These are phyloP conservation scores for Raja brachyura DNA, from an alignment of 2,113 vertebrate genomes.

Conservation along the genomic window DNA sequence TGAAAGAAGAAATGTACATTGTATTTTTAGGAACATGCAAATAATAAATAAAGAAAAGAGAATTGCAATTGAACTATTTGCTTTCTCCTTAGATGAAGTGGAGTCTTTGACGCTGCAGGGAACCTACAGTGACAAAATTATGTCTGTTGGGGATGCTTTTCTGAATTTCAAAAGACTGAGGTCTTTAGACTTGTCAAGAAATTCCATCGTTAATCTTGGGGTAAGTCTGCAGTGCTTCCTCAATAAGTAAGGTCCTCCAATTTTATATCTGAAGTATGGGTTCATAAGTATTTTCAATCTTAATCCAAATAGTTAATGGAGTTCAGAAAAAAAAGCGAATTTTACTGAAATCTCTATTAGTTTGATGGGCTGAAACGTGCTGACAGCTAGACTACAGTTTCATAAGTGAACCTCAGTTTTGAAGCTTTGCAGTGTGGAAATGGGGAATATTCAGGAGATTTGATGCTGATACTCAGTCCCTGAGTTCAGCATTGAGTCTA, in stretches of 20 bases:
- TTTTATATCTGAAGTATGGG: background rate
- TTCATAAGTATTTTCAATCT: background rate
- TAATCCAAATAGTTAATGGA: background rate
- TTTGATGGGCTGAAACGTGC: background rate
- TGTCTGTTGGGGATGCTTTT: conserved; percentile 53
- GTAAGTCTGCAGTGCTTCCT: conserved; percentile 43
- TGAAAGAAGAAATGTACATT: background rate
- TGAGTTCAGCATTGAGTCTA: too few species aligned
- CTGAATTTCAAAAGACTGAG: conserved; percentile 53
- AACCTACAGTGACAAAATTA: conserved; percentile 54
- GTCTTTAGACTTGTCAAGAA: conserved; percentile 56
- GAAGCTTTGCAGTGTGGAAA: too few species aligned
- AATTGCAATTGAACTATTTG: background rate
- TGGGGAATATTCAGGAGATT: too few species aligned
- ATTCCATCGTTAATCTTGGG: conserved; percentile 52
- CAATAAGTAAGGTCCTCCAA: background rate
- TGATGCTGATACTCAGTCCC: too few species aligned
- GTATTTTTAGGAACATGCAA: too few species aligned
- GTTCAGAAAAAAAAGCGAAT: background rate
- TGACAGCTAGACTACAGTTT: too few species aligned
- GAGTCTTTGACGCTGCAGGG: conserved; percentile 55
- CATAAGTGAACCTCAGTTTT: too few species aligned
- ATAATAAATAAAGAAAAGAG: background rate
- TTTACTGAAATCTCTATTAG: background rate
- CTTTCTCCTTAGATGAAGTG: conserved; percentile 47